These are phyloP conservation scores for Acropora tenuis DNA, from an alignment of 64 coral and sea anemone genomes.

Conservation along the genomic window DNA sequence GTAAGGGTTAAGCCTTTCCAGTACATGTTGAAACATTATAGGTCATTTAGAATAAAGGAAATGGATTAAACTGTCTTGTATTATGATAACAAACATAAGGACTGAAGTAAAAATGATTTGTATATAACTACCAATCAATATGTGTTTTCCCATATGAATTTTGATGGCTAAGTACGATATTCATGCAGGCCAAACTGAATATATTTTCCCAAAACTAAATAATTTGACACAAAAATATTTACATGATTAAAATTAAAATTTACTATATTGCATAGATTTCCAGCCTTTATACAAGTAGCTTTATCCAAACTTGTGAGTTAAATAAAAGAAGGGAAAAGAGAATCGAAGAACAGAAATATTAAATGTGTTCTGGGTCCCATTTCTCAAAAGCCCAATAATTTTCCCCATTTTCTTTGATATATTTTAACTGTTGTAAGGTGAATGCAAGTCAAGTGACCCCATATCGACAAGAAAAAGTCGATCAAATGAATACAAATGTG, in stretches of 20 bases:
- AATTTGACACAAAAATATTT: constrained; percentile 17
- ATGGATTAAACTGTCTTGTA: constrained; percentile 14
- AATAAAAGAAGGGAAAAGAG: too few relatives aligned
- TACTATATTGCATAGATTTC: constrained; percentile 21
- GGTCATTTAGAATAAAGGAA: constrained; percentile 24
- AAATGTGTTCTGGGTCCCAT: too few relatives aligned
- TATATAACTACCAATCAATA: constrained; percentile 25
- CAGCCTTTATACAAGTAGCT: constrained; percentile 8
- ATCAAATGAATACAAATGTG: too few relatives aligned
- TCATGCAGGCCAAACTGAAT: constrained; percentile 9
- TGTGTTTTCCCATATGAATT: constrained; percentile 24
- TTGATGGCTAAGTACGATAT: constrained; percentile 9
- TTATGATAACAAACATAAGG: constrained; percentile 18
- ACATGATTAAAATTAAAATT: constrained; percentile 20
- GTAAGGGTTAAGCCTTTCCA: constrained; percentile 12
- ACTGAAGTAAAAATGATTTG: constrained; percentile 20
- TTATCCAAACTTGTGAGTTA: constrained; percentile 21
- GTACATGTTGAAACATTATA: constrained; percentile 21
- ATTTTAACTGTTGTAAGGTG: too few relatives aligned
- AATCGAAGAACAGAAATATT: too few relatives aligned
- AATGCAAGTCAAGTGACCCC: too few relatives aligned
- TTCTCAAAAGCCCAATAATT: too few relatives aligned
- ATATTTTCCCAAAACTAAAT: constrained; percentile 19
- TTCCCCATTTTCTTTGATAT: too few relatives aligned
- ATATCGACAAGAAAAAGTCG: too few relatives aligned